Evolutionary conservation across 2,797 vertebrate genomes (phyloP), one percentile per base, ranked within the genome.

Genomic region (Epinephelus coioides): DNA sequence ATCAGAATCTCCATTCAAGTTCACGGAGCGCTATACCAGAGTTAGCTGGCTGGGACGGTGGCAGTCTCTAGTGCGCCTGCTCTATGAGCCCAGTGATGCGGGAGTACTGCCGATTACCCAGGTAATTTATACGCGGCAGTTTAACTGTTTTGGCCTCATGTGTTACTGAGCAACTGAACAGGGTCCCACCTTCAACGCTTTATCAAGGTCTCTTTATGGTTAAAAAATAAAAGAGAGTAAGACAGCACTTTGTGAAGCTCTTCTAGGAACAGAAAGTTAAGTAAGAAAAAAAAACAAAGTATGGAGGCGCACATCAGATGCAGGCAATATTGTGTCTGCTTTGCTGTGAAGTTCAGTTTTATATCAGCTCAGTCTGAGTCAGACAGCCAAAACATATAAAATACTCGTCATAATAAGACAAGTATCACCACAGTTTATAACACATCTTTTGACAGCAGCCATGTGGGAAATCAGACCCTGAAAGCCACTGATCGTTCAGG

Each of bases 361-460:
- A n/a, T 54, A 54, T 46, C 7, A 34, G 47, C 56, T 27, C 40
- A 21, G 25, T 69, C 27, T 2, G 7, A 38, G 19, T 25, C 38
- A 14, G 6, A 54, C 13, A 14, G 53, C 53, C 53, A 46, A 8
- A 21, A 59, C 5, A 69, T 47, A 34, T 55, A 23, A 12, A 56
- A 56, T 55, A 13, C 10, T 4, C 10, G 15, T 25, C 21, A 43
- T 23, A 49, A n/a, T 25, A 55, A 50, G 49, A 68, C 64, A 53
- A 63, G 57, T 23, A 30, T 63, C n/a, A 40, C 4, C 23, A 34
- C 27, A 14, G 38, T 38, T 34, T 6, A 46, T 34, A 73, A 23
- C 25, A 27, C 14, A 59, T 67, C 23, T 62, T 46, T 27, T 69
- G 50, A 62, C 17, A 40, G 66, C 40, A 27, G 57, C 50, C 57